phyloP scores from a whole-genome alignment of 2,797 vertebrate genomes.

The Gymnocypris eckloni region DNA sequence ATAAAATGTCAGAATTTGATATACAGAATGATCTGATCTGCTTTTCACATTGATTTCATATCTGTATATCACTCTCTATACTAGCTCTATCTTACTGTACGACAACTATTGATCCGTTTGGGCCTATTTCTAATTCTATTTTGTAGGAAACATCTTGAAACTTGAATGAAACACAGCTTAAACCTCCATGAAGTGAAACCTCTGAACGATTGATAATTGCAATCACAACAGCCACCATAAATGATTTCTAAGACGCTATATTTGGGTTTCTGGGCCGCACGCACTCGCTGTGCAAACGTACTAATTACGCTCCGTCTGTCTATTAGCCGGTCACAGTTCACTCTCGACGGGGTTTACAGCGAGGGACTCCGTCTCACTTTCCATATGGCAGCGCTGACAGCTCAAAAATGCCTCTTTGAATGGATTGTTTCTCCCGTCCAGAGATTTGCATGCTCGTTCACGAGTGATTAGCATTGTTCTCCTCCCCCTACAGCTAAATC shows the following conservation, averaged over 20 bases:
- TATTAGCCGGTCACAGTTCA: conserved; percentile 66
- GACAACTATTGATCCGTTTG: background rate
- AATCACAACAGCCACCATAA: background rate
- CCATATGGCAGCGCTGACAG: conserved; percentile 72
- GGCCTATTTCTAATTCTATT: background rate
- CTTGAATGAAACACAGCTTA: background rate
- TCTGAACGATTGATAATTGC: background rate
- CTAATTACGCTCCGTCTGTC: conserved; percentile 72
- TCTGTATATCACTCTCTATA: background rate
- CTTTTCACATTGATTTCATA: background rate
- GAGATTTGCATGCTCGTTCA: conserved; percentile 54
- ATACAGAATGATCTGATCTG: background rate
- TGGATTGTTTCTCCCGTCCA: conserved; percentile 33
- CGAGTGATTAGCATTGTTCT: conserved; percentile 63
- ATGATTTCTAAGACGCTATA: background rate
- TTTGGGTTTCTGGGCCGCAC: conserved; percentile 22
- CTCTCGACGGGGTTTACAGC: conserved; percentile 69
- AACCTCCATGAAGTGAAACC: background rate
- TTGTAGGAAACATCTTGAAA: background rate
- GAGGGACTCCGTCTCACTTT: conserved; percentile 55
- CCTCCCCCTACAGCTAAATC: conserved; percentile 54
- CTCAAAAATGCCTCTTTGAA: conserved; percentile 41
- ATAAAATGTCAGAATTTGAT: background rate
- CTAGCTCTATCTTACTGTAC: background rate
- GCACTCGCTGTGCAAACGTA: conserved; percentile 67